Evolutionary conservation across 23 tunicate species (phyloP).

Genomic region (Ascidia mentula): DNA sequence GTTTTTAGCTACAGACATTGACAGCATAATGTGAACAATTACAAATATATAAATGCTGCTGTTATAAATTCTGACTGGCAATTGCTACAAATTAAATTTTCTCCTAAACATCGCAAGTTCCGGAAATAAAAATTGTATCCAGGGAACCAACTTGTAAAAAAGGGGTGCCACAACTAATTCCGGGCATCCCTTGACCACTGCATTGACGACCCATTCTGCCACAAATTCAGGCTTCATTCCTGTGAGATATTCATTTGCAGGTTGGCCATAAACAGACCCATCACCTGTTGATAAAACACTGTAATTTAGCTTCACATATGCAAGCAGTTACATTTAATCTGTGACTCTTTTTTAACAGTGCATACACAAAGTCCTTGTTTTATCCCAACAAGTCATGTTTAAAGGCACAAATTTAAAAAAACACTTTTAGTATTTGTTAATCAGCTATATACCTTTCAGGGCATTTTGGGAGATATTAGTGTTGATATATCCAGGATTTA

Average conservation of each 20-base stretch:
- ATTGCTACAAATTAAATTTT: too few relatives aligned
- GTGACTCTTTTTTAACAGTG: too few relatives aligned
- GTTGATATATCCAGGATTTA: conserved; percentile 9
- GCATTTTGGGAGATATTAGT: background rate
- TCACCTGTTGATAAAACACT: background rate
- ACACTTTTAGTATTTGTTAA: too few relatives aligned
- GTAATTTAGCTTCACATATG: too few relatives aligned
- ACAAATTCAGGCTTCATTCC: conserved; percentile 4
- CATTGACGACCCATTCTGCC: background rate
- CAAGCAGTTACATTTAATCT: too few relatives aligned
- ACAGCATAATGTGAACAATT: too few relatives aligned
- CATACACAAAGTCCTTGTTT: too few relatives aligned
- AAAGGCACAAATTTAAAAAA: background rate
- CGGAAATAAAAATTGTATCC: background rate
- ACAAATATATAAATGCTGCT: too few relatives aligned
- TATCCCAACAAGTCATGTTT: background rate
- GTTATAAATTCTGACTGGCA: too few relatives aligned
- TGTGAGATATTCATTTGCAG: background rate
- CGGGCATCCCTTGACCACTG: background rate
- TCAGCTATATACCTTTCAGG: background rate
- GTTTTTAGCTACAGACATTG: too few relatives aligned
- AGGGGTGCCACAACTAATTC: background rate
- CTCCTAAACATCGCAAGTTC: background rate
- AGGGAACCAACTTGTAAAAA: background rate
- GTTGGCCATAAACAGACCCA: background rate